phyloP scores from a whole-genome alignment of 2,888 invertebrate genomes.

The Xestia ashworthii region DNA sequence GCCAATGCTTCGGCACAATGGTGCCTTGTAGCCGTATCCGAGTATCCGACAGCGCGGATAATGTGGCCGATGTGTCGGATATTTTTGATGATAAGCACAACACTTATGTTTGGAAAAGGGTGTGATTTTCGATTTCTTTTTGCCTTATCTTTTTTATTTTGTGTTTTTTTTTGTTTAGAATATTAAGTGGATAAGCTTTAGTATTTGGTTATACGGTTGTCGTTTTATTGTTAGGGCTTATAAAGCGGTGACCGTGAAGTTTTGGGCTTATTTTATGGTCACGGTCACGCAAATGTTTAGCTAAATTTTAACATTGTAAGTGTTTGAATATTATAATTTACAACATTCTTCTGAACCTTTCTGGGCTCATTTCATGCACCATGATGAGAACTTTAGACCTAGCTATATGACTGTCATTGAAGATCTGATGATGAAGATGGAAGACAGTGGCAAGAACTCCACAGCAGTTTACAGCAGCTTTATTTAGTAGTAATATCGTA shows the following conservation, averaged over 20 bases:
- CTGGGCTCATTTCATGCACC: too few relatives aligned
- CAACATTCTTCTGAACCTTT: neutral
- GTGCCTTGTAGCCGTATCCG: constrained; percentile 52
- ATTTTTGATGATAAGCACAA: constrained; percentile 53
- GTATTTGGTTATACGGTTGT: neutral
- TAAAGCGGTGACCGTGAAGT: constrained; percentile 8
- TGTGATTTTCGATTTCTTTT: constrained; percentile 27
- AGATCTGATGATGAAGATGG: too few relatives aligned
- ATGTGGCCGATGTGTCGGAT: constrained; percentile 50
- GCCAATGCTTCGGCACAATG: constrained; percentile 51
- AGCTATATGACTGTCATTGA: too few relatives aligned
- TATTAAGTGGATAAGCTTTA: neutral
- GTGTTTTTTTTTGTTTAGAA: neutral
- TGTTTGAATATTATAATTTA: neutral
- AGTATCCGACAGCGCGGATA: constrained; percentile 58
- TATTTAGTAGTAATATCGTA: too few relatives aligned
- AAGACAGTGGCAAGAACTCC: too few relatives aligned
- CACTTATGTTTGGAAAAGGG: constrained; percentile 47
- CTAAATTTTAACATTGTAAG: neutral
- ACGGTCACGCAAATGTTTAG: neutral
- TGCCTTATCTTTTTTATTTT: constrained; percentile 33
- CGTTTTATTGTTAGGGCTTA: constrained; percentile 13
- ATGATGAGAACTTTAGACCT: too few relatives aligned
- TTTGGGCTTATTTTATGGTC: neutral
- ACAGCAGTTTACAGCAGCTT: too few relatives aligned